Conservation (phyloP, 2,113 vertebrate genomes). For the Atherinomorus stipes region DNA sequence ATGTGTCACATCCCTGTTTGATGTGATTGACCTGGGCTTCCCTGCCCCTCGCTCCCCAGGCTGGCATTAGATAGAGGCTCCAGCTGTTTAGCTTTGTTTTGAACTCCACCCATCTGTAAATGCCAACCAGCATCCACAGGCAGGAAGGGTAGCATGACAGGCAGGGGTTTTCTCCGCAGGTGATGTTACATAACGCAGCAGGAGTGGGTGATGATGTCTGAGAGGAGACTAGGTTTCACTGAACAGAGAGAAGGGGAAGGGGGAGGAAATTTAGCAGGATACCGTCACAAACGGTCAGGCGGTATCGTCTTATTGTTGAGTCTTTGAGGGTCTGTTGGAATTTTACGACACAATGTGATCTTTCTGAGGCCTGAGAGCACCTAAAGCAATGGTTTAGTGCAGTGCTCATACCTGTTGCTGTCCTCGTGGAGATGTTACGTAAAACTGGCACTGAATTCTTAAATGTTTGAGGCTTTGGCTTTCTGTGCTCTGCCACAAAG, state of each 20-base stretch:
- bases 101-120: constrained; percentile 71
- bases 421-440: not conserved
- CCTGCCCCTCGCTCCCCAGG: constrained; percentile 43
- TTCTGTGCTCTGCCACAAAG: not conserved
- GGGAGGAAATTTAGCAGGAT: not conserved
- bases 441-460: not conserved
- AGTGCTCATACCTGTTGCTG: not conserved
- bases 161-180: constrained; percentile 56
- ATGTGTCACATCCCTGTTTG: constrained; percentile 68
- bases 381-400: not conserved
- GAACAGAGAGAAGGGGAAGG: not conserved
- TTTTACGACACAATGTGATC: constrained; percentile 7
- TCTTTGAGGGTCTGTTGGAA: constrained; percentile 27
- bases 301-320: constrained; percentile 9
- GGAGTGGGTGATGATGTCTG: constrained; percentile 1
- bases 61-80: constrained; percentile 59
- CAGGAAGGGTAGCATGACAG: constrained; percentile 27
- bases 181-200: constrained; percentile 14
- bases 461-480: not conserved
- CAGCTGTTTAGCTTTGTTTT: constrained; percentile 69
- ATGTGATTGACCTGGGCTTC: constrained; percentile 55
- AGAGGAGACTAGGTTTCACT: not conserved
- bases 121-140: constrained; percentile 59
- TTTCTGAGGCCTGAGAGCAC: constrained; percentile 7
- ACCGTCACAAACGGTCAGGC: not conserved